Base-by-base conservation (phyloP, 2,797 vertebrate species). In the Tachyglossus aculeatus region DNA sequence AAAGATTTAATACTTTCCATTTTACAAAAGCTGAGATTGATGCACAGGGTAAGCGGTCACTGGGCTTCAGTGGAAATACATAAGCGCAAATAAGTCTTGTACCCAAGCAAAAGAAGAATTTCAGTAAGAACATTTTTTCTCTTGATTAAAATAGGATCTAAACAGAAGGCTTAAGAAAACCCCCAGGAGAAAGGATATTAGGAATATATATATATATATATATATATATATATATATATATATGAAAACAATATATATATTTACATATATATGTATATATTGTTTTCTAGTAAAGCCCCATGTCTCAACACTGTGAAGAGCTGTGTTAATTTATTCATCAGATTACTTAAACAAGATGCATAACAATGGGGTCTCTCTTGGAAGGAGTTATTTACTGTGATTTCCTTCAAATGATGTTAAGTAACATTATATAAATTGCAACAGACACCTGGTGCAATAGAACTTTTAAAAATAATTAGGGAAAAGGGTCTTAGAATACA, bases 221-320 rank as follows among this genome's bases (percentile, higher is more conserved):
- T n/a, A n/a, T n/a, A n/a, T n/a, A n/a, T n/a, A n/a, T n/a, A n/a
- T n/a, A n/a, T n/a, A n/a, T n/a, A n/a, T n/a, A n/a, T n/a, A n/a
- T n/a, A n/a, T n/a, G n/a, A n/a, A n/a, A n/a, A n/a, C n/a, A n/a
- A n/a, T n/a, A n/a, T n/a, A n/a, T n/a, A n/a, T n/a, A n/a, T n/a
- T n/a, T n/a, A 90, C 87, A 88, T 89, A 78, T 90, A 90, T 82
- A 83, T 59, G n/a, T n/a, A n/a, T n/a, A n/a, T n/a, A n/a, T n/a
- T n/a, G n/a, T 74, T 80, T 86, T 80, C 78, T 88, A 77, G 88
- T 88, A 89, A 91, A 84, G 71, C 74, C 67, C 80, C 33, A 12
- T 72, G 84, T 86, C 81, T 87, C 81, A 67, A 53, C 25, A 52
- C 48, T 82, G 73, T 77, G 69, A 86, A 89, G 90, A 78, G 77